phyloP scores from a whole-genome alignment of 30 jellyfish, hydroid and myxozoan species.

The Turritopsis dohrnii region DNA sequence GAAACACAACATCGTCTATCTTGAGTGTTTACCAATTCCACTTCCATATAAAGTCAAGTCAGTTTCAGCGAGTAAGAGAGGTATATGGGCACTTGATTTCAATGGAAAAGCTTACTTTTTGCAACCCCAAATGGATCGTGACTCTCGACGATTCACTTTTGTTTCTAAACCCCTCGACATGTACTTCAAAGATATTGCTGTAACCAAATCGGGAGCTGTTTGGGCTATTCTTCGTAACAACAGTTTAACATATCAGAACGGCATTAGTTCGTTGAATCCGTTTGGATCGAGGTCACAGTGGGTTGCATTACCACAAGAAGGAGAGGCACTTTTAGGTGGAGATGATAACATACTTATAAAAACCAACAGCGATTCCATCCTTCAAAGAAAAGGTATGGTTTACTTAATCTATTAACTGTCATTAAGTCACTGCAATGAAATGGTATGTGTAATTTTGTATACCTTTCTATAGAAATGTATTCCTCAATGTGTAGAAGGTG shows the following conservation, averaged over 20 bases:
- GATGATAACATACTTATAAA: background rate
- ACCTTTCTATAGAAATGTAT: too few species aligned
- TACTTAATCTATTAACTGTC: background rate
- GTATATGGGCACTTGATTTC: conserved; percentile 47
- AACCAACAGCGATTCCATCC: background rate
- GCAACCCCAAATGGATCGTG: background rate
- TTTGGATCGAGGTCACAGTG: background rate
- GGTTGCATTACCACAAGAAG: background rate
- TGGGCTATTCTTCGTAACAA: conserved; percentile 8
- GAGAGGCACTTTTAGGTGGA: background rate
- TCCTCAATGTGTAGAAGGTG: too few species aligned
- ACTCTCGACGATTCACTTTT: background rate
- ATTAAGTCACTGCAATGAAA: background rate
- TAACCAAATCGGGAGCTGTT: conserved; percentile 1
- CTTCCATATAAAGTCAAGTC: background rate
- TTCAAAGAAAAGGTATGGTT: background rate
- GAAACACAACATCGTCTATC: background rate
- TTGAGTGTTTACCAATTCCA: background rate
- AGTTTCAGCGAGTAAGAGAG: conserved; percentile 35
- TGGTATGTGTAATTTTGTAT: too few species aligned
- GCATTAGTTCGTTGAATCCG: background rate
- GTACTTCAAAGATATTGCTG: background rate
- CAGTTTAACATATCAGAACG: background rate
- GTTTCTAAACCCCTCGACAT: background rate
- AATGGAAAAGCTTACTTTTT: conserved; percentile 26